Evolutionary conservation across 2,888 invertebrate genomes (phyloP), one percentile per base, ranked within the genome.

Genomic region (Drosophila fulvimacula): DNA sequence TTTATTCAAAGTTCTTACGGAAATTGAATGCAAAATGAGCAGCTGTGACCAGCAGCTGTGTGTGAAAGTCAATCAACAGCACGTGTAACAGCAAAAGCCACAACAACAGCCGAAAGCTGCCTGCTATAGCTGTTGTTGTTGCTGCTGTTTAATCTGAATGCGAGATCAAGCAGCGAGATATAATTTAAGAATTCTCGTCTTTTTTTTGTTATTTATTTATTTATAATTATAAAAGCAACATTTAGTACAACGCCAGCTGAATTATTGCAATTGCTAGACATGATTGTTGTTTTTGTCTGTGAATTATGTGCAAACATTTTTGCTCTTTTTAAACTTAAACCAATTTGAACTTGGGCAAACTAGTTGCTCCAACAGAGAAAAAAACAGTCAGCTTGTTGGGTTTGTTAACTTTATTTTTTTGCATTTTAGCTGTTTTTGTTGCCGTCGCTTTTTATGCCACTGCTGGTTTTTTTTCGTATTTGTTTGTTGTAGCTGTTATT

Each of bases 321-420:
- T 61, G 64, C 66, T 70, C 60, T 67, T 69, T 69, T 27, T 46
- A 67, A 77, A 77, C 60, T 55, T 39, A 76, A 78, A 81, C 77
- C 67, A 82, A 83, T 86, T 88, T 85, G 78, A 86, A 88, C 81
- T 86, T 88, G 83, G 64, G 67, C 85, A 85, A 85, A 85, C 88
- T 88, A 81, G 88, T 81, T 79, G 82, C 48, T 59, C 44, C 56
- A 72, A 68, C 55, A 70, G 7, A 6, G 27, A 27, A 46, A 21
- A 7, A 30, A 48, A 46, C 24, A 77, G 53, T 65, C 52, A 51
- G 63, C 66, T 70, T 68, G 72, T 72, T 88, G 78, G 80, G 85
- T 81, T 88, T 88, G 82, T 84, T 87, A 83, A 86, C 84, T 82
- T 48, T 19, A 21, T 58, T 51, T 51, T 46, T 65, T 69, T 62